These are phyloP conservation scores for Polypedilum vanderplanki DNA, from an alignment of 1,140 invertebrate genomes.

Conservation along the genomic window DNA sequence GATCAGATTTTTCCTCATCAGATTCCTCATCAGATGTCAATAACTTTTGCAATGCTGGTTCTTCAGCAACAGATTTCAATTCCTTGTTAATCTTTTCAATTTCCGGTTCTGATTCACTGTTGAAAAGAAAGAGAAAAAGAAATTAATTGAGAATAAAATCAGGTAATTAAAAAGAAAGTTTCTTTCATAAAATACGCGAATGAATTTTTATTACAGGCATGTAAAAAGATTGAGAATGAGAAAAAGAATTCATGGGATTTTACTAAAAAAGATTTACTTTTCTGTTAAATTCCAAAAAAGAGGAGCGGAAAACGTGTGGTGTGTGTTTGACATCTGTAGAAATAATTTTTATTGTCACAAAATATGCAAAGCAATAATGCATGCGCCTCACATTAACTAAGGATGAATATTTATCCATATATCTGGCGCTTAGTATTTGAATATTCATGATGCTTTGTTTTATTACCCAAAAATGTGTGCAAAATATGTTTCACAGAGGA, in stretches of 20 bases:
- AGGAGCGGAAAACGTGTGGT: not conserved
- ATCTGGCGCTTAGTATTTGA: not conserved
- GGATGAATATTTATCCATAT: not conserved
- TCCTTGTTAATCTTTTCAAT: conserved; percentile 58
- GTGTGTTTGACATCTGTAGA: not conserved
- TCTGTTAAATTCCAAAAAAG: not conserved
- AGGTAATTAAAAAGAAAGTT: not conserved
- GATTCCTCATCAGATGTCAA: conserved; percentile 85
- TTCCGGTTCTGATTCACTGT: conserved; percentile 67
- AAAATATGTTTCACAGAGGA: not conserved
- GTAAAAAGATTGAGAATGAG: too few relatives aligned
- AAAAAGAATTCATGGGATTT: too few relatives aligned
- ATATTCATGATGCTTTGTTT: not conserved
- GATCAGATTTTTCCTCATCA: conserved; percentile 61
- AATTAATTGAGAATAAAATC: not conserved
- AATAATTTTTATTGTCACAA: not conserved
- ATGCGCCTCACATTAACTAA: not conserved
- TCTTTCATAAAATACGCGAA: not conserved
- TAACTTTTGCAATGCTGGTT: conserved; percentile 77
- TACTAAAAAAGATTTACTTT: not conserved
- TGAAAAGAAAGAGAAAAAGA: conserved; percentile 34
- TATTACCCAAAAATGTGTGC: not conserved
- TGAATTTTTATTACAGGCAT: too few relatives aligned
- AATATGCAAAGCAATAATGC: not conserved
- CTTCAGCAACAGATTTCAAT: conserved; percentile 78